phyloP scores from a whole-genome alignment of 2,113 vertebrate species.

The Callocephalon fimbriatum region DNA sequence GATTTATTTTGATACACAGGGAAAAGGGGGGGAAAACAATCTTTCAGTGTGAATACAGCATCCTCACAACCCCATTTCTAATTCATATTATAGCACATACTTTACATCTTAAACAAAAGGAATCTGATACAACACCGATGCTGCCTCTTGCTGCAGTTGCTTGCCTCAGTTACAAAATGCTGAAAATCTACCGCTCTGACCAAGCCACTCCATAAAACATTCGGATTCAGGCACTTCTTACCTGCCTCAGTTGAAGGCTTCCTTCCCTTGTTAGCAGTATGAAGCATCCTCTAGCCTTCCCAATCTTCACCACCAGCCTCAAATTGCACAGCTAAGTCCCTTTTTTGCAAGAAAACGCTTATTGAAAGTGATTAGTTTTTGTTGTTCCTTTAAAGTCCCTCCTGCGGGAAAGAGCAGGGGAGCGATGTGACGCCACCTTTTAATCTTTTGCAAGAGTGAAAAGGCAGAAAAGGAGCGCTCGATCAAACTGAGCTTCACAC shows the following conservation, averaged over 20 bases:
- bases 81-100: slow-evolving; percentile 74
- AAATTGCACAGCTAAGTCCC: slow-evolving; percentile 76
- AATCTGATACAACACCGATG: slow-evolving; percentile 49
- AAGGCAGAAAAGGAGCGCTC: slow-evolving; percentile 82
- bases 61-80: slow-evolving; percentile 66
- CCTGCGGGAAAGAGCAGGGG: slow-evolving; percentile 78
- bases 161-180: slow-evolving; percentile 62
- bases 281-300: slow-evolving; percentile 92
- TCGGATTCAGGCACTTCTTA: slow-evolving; percentile 80
- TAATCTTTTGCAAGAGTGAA: slow-evolving; percentile 84
- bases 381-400: slow-evolving; percentile 86
- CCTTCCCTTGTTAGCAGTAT: slow-evolving; percentile 91
- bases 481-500: slow-evolving; percentile 83
- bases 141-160: slow-evolving; percentile 72
- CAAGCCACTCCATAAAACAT: slow-evolving; percentile 62
- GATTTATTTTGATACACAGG: slow-evolving; percentile 29
- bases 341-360: slow-evolving; percentile 74
- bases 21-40: slow-evolving; percentile 31
- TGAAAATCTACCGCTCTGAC: slow-evolving; percentile 65
- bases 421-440: slow-evolving; percentile 84
- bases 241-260: slow-evolving; percentile 95
- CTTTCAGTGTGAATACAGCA: slow-evolving; percentile 51
- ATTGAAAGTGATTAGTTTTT: slow-evolving; percentile 80
- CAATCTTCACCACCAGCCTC: slow-evolving; percentile 82
- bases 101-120: slow-evolving; percentile 81